Conservation (phyloP, 2,113 vertebrate species). For the Bubo bubo region DNA sequence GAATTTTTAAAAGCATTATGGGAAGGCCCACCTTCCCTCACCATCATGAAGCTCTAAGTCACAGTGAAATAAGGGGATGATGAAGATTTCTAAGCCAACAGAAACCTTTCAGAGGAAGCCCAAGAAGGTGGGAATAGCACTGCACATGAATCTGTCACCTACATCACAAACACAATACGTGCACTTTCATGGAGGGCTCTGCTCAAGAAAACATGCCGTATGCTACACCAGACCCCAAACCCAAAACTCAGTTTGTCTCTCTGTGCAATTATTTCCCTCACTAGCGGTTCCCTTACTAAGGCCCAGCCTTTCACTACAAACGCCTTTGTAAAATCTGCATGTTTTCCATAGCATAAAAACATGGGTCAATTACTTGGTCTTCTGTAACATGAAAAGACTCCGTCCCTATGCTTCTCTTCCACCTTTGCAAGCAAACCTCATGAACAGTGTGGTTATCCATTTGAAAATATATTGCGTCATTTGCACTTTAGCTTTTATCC, state of each 20-base stretch:
- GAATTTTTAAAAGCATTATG: not conserved
- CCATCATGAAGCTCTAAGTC: not conserved
- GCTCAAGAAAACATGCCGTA: rapidly evolving
- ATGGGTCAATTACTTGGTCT: not conserved
- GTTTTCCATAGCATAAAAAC: not conserved
- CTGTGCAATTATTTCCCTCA: not conserved
- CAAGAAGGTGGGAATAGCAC: not conserved
- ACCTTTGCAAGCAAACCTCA: not conserved
- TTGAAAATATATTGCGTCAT: not conserved
- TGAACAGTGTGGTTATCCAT: not conserved
- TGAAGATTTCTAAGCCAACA: not conserved
- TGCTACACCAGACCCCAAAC: not conserved
- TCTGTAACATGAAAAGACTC: not conserved
- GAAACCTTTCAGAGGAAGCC: not conserved
- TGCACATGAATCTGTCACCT: not conserved
- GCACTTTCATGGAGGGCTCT: not conserved
- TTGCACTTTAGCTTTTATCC: not conserved
- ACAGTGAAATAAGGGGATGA: not conserved
- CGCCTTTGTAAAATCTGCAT: rapidly evolving
- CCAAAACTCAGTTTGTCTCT: not conserved
- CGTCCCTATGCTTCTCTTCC: not conserved
- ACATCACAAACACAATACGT: rapidly evolving
- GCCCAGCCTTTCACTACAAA: not conserved
- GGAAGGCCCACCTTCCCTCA: not conserved
- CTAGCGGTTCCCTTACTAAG: not conserved